Evolutionary conservation across 2,797 vertebrate species (phyloP), one percentile per base, ranked within the genome.

Genomic region (Odontamblyopus lacepedii): DNA sequence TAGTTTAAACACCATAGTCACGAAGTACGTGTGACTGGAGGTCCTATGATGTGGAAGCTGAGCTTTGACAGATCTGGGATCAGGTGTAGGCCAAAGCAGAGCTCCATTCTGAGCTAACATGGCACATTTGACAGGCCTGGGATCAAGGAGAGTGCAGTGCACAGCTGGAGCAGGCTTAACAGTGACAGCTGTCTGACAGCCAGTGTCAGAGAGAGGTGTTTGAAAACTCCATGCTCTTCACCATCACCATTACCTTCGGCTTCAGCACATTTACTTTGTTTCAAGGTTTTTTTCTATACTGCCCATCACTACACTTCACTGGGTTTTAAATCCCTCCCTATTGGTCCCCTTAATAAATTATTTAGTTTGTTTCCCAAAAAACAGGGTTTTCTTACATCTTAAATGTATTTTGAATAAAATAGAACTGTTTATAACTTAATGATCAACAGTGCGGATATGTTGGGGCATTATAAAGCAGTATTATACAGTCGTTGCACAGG

Each of bases 21-120:
- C 70, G 79, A 64, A 44, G 35, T 64, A 67, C 35, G 56, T 18
- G 69, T 72, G 72, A 88, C 85, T 63, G 74, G 69, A 87, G 78
- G 81, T 63, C 29, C 41, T 83, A 84, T 89, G 89, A 90, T 91
- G 77, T 71, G 60, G 76, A 51, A 82, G 86, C 75, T 75, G 79
- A 83, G 81, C 73, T 79, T 82, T 91, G 92, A 92, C 91, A 93
- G 88, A 91, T 90, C 85, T 88, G 84, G 86, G 88, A 91, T 89
- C 91, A 83, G 90, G 84, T 87, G 80, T 79, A 67, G 83, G 82
- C 75, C 85, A 85, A 65, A 79, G 81, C 79, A 88, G 77, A 83
- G 77, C 85, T 87, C 81, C 78, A 82, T 78, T 87, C 83, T 86
- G 89, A 92, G 91, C 80, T 79, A 89, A 91, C 88, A 91, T 84